Conservation (phyloP, 2,113 vertebrate species). For the Dasyurus viverrinus region DNA sequence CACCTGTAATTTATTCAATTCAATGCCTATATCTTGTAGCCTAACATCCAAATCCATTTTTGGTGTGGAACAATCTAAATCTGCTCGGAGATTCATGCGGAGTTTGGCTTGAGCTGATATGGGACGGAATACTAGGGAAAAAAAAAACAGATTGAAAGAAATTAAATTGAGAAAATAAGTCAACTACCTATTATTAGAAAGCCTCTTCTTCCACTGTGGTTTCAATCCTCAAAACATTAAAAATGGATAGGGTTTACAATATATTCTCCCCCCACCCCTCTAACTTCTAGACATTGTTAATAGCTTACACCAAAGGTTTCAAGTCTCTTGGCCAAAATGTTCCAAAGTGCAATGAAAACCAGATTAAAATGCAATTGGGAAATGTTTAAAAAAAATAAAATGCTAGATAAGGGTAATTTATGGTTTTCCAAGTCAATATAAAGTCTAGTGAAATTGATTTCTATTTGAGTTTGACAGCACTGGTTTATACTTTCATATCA, state of each 20-base stretch:
- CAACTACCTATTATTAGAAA: neutral
- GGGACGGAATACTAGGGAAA: conserved; percentile 93
- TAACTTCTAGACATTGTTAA: neutral
- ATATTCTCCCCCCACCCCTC: neutral
- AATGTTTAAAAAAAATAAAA: neutral
- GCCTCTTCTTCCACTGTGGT: neutral
- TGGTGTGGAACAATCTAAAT: conserved; percentile 94
- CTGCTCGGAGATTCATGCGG: conserved; percentile 96
- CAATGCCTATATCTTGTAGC: conserved; percentile 93
- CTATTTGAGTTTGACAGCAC: neutral
- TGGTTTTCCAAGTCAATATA: neutral
- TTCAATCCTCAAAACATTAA: conserved; percentile 18
- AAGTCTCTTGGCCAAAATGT: neutral
- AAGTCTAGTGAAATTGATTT: neutral
- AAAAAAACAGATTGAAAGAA: conserved; percentile 51
- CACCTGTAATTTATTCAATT: conserved; percentile 96
- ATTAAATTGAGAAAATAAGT: conserved; percentile 26
- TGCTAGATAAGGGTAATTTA: neutral
- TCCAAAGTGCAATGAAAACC: neutral
- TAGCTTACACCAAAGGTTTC: neutral
- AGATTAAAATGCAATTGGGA: neutral
- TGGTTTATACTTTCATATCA: neutral
- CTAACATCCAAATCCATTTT: conserved; percentile 95
- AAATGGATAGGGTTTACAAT: neutral
- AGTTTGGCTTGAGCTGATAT: conserved; percentile 96